Evolutionary conservation across 2,797 vertebrate genomes (phyloP).

Genomic region (Falco rusticolus): DNA sequence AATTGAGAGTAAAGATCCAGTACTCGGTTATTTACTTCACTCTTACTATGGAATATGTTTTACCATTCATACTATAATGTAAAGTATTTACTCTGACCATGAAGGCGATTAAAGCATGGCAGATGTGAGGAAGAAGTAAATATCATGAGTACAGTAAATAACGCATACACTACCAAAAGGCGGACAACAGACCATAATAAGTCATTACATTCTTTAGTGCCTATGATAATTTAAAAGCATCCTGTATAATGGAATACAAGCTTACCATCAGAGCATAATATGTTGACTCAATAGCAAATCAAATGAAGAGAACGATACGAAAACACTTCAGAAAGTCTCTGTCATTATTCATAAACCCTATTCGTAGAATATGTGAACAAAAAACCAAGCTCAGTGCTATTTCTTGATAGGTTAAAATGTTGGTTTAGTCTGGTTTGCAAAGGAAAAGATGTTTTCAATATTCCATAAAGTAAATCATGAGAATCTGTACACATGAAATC

Average conservation of each 20-base stretch:
- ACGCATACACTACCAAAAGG: not conserved
- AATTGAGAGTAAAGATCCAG: not conserved
- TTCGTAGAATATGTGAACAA: not conserved
- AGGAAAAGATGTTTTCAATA: not conserved
- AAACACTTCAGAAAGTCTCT: not conserved
- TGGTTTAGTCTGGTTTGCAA: not conserved
- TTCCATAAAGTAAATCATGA: not conserved
- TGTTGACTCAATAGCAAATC: not conserved
- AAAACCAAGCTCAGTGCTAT: not conserved
- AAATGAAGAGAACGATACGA: not conserved
- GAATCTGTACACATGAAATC: not conserved
- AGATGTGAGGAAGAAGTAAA: not conserved
- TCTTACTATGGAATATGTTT: not conserved
- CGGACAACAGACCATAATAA: not conserved
- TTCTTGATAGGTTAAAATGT: not conserved
- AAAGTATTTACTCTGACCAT: slow-evolving; percentile 13
- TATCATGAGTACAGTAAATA: slow-evolving; percentile 5
- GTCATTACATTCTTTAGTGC: not conserved
- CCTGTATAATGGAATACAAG: not conserved
- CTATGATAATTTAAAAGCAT: not conserved
- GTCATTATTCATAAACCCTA: not conserved
- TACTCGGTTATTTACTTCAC: not conserved
- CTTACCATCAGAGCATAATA: not conserved
- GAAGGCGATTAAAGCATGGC: not conserved
- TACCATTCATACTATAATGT: not conserved